Conservation (phyloP, 2,888 invertebrate species). For the Rugalucina vietnamica region DNA sequence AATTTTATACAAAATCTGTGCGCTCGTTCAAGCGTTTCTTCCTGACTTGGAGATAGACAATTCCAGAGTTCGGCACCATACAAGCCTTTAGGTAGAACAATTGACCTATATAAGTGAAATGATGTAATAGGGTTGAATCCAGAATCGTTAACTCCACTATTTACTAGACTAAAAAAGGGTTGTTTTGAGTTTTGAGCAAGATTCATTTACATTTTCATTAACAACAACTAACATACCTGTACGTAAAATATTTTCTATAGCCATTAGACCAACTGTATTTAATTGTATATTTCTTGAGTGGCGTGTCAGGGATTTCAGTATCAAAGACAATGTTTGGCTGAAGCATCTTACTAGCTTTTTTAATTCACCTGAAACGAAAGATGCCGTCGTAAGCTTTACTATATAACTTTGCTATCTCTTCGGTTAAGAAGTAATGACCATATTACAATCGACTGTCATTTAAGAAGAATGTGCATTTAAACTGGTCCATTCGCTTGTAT, state of each 20-base stretch:
- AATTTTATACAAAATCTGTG: constrained; percentile 38
- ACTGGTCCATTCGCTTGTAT: not conserved
- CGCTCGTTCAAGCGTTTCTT: constrained; percentile 19
- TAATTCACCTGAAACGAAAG: not conserved
- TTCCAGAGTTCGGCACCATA: constrained; percentile 43
- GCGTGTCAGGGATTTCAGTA: constrained; percentile 29
- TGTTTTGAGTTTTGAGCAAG: not conserved
- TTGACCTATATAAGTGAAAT: not conserved
- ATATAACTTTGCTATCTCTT: not conserved
- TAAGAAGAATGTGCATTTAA: not conserved
- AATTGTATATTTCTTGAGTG: constrained; percentile 33
- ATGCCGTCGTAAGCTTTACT: too few relatives aligned
- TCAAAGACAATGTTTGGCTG: not conserved
- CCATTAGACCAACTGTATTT: constrained; percentile 40
- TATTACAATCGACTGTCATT: not conserved
- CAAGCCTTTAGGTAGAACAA: constrained; percentile 10
- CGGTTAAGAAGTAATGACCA: not conserved
- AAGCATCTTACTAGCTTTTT: not conserved
- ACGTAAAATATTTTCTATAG: constrained; percentile 47
- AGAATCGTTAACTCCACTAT: not conserved
- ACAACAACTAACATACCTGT: constrained; percentile 29
- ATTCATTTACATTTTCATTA: not conserved
- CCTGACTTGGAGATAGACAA: not conserved
- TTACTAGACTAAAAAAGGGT: not conserved
- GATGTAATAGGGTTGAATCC: not conserved